Percentiles rank a stretch among this genome's conserved stretches.
phyloP scores from a whole-genome alignment of 53 echinoderm and acorn worm species.

The Holothuria leucospilota region DNA sequence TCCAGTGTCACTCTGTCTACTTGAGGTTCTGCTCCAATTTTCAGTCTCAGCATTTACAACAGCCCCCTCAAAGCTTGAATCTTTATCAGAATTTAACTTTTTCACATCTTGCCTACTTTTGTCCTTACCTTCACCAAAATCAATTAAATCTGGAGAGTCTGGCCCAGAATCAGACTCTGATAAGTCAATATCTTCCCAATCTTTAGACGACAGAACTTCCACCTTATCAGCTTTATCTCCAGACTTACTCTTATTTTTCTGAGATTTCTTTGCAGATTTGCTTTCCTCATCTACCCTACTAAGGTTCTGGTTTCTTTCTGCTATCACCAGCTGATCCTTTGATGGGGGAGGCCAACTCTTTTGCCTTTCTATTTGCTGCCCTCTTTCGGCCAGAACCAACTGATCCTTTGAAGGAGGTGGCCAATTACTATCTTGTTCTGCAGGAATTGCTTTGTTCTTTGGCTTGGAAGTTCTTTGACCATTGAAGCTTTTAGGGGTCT shows the following conservation, averaged over 20 bases:
- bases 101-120: neutral
- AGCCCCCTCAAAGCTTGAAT: slow-evolving; percentile 5
- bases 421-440: neutral
- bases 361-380: neutral
- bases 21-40: neutral
- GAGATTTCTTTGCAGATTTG: neutral
- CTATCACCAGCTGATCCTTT: slow-evolving; percentile 43
- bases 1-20: slow-evolving; percentile 28
- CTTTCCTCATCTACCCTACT: neutral
- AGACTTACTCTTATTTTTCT: neutral
- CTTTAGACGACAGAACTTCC: neutral
- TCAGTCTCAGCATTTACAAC: slow-evolving; percentile 15
- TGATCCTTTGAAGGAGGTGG: slow-evolving; percentile 38
- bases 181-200: slow-evolving; percentile 46
- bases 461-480: neutral
- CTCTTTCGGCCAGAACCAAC: neutral
- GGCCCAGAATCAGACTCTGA: slow-evolving; percentile 25
- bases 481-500: slow-evolving; percentile 19
- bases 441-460: neutral
- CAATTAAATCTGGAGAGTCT: slow-evolving; percentile 25
- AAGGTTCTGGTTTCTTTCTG: slow-evolving; percentile 8
- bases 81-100: neutral
- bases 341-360: slow-evolving; percentile 44
- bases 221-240: neutral
- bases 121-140: slow-evolving; percentile 35